Base-by-base conservation (phyloP, 2,113 vertebrate species). In the Pan paniscus region DNA sequence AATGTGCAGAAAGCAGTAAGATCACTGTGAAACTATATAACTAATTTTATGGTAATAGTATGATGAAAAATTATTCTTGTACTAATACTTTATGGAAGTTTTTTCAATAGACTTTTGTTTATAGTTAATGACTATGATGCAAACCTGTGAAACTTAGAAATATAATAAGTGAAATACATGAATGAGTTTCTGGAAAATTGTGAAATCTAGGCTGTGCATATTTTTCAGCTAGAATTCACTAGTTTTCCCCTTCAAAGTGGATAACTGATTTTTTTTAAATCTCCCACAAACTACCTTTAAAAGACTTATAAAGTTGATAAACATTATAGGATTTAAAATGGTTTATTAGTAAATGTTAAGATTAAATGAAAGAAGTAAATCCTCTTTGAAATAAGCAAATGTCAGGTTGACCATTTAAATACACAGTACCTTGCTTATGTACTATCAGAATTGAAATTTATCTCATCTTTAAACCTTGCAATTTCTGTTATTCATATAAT, bases 111-210 rank as follows among this genome's bases (percentile, higher is more conserved):
- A 90, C 25, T 96, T 92, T 80, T 1, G 67, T 96, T 96, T 46
- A 4, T 61, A 84, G 10, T 85, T 92, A 88, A 81, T 95, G 78
- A 70, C 18, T 89, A 10, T 90, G 3, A 90, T 75, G 6, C 88
- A 72, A 30, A 72, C 70, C 80, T 93, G 1, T 57, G 5, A 76
- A 94, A 93, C 81, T 97, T 95, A 68, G 68, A 93, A 93, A 89
- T 50, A 84, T 61, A 40, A 17, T n/a, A 92, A 80, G 82, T 97
- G 78, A 75, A 93, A 30, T 61, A 61, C 52, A 57, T 38, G 14
- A 81, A 32, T 90, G 93, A 76, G 48, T 82, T 97, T 95, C 94
- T 94, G 72, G 97, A 84, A 93, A 96, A 90, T 82, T 73, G 91
- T 86, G 30, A 97, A 73, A 89, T 90, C 72, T 10, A 80, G 20